phyloP scores from a whole-genome alignment of 2,888 invertebrate species.

The Bedellia somnulentella region DNA sequence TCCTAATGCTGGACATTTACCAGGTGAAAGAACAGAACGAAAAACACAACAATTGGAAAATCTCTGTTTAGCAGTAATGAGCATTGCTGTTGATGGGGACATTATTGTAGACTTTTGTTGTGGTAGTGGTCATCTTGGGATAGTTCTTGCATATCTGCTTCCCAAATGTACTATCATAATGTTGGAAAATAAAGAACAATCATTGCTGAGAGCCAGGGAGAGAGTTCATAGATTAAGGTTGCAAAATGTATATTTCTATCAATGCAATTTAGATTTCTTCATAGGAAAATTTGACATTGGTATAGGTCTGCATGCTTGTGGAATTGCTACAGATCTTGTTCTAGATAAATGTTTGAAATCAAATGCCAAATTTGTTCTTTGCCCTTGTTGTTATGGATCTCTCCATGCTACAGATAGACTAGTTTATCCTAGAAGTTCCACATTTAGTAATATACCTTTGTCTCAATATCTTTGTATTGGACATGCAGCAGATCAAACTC shows the following conservation, averaged over 20 bases:
- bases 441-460: slow-evolving; percentile 45
- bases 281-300: slow-evolving; percentile 82
- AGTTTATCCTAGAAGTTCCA: slow-evolving; percentile 78
- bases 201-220: slow-evolving; percentile 71
- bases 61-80: slow-evolving; percentile 74
- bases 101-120: slow-evolving; percentile 92
- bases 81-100: slow-evolving; percentile 67
- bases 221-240: slow-evolving; percentile 69
- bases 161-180: slow-evolving; percentile 79
- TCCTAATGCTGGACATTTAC: slow-evolving; percentile 79
- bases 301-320: slow-evolving; percentile 90
- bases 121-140: slow-evolving; percentile 91
- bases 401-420: slow-evolving; percentile 80
- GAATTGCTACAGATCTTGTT: slow-evolving; percentile 91
- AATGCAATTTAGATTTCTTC: slow-evolving; percentile 91
- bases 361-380: slow-evolving; percentile 82
- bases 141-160: slow-evolving; percentile 77
- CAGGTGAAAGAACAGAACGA: slow-evolving; percentile 68
- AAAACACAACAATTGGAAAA: slow-evolving; percentile 89
- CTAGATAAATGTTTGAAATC: slow-evolving; percentile 77
- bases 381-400: slow-evolving; percentile 94
- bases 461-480: slow-evolving; percentile 79
- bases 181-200: slow-evolving; percentile 90
- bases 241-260: slow-evolving; percentile 75
- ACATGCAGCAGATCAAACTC: slow-evolving; percentile 92